Base-by-base conservation (phyloP, 2,113 vertebrate species). In the Desmodus rotundus region DNA sequence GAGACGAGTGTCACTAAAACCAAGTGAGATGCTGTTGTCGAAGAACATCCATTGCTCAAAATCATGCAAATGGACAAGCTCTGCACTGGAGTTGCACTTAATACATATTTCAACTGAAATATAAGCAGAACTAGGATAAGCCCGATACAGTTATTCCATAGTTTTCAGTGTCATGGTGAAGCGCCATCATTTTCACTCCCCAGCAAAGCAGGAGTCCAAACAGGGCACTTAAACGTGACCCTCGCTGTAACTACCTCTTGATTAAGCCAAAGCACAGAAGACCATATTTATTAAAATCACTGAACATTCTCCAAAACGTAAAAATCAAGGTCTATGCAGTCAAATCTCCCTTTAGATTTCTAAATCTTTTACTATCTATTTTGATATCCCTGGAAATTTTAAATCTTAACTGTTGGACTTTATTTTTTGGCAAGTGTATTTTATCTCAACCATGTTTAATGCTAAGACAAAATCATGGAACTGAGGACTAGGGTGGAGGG, bases 361-460 rank as follows among this genome's bases (percentile, higher is more conserved):
- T 12, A n/a, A 93, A 92, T 82, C n/a, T 89, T 77, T 45, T 86
- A 76, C 24, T 76, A 31, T 26, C 20, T 91, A 54, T 81, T 89
- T 72, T 38, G 9, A 63, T 63, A 70, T 65, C 31, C 36, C n/a
- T 67, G 43, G 8, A 14, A 89, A 89, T 89, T 89, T 94, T 16
- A 84, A 93, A 89, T 82, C 16, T 38, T 93, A 67, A 86, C 13
- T 54, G 11, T 38, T 80, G 17, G 7, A 24, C 0, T 43, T 94
- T 86, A 82, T 26, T 91, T 91, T 94, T 91, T 50, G 58, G 33
- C 76, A 93, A 94, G 84, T 63, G 28, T 72, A 78, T 76, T 89
- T 95, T 54, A 94, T 41, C 31, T 94, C 22, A 78, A 72, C 67
- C 93, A 38, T 63, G 63, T 19, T 93, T 41, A 86, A 70, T 80